Percentiles rank a stretch among this genome's conserved stretches.
These are phyloP conservation scores for Phylloscopus whistleri DNA, from an alignment of 2,113 vertebrate genomes.

Conservation along the genomic window DNA sequence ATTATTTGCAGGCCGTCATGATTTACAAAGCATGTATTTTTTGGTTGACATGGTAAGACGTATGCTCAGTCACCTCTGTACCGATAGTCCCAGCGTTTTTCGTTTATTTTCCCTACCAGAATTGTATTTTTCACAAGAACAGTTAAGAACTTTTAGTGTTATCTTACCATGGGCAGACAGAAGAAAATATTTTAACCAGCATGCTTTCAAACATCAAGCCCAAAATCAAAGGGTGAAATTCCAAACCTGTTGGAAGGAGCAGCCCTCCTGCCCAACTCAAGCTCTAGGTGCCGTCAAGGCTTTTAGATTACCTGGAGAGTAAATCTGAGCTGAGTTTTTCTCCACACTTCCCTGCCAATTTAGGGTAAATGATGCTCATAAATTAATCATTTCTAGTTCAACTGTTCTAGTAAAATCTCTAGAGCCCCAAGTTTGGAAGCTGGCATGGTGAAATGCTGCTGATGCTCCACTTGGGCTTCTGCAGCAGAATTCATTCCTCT, in stretches of 20 bases:
- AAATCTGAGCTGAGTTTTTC: not conserved
- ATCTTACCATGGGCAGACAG: not conserved
- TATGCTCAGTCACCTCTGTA: not conserved
- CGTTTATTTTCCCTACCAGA: not conserved
- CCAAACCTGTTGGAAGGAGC: not conserved
- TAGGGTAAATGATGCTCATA: not conserved
- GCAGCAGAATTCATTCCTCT: not conserved
- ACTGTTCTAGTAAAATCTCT: not conserved
- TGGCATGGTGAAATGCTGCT: not conserved
- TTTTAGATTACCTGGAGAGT: not conserved
- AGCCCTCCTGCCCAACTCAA: rapidly evolving
- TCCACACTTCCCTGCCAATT: not conserved
- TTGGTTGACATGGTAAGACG: not conserved
- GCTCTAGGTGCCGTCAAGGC: not conserved
- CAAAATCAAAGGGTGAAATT: not conserved
- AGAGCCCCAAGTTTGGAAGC: not conserved
- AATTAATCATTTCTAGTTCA: not conserved
- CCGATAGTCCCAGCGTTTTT: not conserved
- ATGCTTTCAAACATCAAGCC: not conserved
- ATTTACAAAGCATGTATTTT: not conserved
- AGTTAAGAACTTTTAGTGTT: not conserved
- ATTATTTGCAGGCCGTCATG: not conserved
- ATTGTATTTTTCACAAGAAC: not conserved
- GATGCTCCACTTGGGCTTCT: not conserved
- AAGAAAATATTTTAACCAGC: not conserved